Conservation (phyloP, 2,888 invertebrate species). For the Eupeodes latifasciatus region DNA sequence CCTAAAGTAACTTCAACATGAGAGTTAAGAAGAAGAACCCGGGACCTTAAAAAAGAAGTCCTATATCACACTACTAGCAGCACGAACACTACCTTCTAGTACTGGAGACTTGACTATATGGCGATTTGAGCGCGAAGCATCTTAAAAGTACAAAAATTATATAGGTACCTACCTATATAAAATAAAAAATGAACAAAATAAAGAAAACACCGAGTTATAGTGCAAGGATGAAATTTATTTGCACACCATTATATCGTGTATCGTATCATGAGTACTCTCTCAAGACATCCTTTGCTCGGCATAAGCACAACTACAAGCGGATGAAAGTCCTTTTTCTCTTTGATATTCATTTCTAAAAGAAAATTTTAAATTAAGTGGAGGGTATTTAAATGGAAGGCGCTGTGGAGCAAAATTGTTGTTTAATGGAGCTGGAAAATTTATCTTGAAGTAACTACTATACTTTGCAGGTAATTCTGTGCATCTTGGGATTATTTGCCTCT, state of each 20-base stretch:
- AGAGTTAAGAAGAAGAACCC: conserved; percentile 43
- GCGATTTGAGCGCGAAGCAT: conserved; percentile 59
- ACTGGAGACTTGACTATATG: conserved; percentile 6
- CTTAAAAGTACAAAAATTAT: conserved; percentile 46
- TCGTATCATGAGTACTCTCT: conserved; percentile 72
- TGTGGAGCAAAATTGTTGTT: conserved; percentile 69
- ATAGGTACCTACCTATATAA: no score
- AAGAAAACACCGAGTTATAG: conserved; percentile 68
- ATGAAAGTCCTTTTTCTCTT: conserved; percentile 69
- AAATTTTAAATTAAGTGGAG: conserved; percentile 73
- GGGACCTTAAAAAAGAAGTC: conserved; percentile 57
- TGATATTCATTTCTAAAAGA: conserved; percentile 75
- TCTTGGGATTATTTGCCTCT: conserved; percentile 46
- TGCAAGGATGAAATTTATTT: conserved; percentile 74
- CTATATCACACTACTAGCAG: not conserved
- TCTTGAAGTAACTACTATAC: conserved; percentile 63
- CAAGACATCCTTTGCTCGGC: conserved; percentile 46
- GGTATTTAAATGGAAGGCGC: conserved; percentile 67
- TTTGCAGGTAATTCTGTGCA: conserved; percentile 67
- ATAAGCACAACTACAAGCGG: conserved; percentile 56
- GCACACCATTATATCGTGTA: conserved; percentile 75
- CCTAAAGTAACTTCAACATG: conserved; percentile 69
- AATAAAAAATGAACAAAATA: conserved; percentile 37
- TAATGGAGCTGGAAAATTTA: conserved; percentile 70
- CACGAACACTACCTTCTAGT: not conserved